phyloP scores from a whole-genome alignment of 2,888 invertebrate species.

The Noctua janthina region DNA sequence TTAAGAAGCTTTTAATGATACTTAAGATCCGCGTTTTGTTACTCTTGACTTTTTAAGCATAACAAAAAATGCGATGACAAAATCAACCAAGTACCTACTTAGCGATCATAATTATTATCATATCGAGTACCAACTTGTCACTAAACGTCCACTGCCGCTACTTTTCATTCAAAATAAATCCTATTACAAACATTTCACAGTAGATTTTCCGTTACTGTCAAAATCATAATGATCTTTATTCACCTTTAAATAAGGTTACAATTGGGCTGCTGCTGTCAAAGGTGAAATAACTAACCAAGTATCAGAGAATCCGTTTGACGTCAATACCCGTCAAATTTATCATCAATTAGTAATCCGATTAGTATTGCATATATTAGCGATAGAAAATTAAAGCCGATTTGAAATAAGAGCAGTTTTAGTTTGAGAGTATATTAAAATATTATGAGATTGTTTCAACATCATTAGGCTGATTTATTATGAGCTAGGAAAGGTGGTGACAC shows the following conservation, averaged over 20 bases:
- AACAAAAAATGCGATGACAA: constrained; percentile 27
- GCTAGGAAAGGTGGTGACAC: constrained; percentile 1
- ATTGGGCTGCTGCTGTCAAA: not conserved
- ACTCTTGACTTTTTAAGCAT: not conserved
- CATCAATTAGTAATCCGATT: constrained; percentile 60
- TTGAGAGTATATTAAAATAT: constrained; percentile 30
- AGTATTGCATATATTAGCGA: constrained; percentile 48
- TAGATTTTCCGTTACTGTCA: not conserved
- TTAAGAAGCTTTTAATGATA: not conserved
- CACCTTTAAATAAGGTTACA: not conserved
- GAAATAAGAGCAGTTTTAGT: constrained; percentile 25
- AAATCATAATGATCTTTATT: not conserved
- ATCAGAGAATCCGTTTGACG: constrained; percentile 18
- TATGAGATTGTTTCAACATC: constrained; percentile 29
- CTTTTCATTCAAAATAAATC: constrained; percentile 55
- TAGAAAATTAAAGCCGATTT: constrained; percentile 43
- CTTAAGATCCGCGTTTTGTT: not conserved
- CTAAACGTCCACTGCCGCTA: constrained; percentile 33
- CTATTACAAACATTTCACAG: constrained; percentile 32
- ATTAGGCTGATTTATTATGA: constrained; percentile 20
- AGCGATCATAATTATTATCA: constrained; percentile 45
- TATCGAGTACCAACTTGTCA: constrained; percentile 42
- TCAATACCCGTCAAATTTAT: constrained; percentile 43
- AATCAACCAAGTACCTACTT: not conserved
- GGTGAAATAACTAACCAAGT: not conserved